A percentile compares a stretch with the other conserved stretches of the same genome.
Evolutionary conservation across 2,888 invertebrate species (phyloP).

Genomic region (Platycnemis pennipes): DNA sequence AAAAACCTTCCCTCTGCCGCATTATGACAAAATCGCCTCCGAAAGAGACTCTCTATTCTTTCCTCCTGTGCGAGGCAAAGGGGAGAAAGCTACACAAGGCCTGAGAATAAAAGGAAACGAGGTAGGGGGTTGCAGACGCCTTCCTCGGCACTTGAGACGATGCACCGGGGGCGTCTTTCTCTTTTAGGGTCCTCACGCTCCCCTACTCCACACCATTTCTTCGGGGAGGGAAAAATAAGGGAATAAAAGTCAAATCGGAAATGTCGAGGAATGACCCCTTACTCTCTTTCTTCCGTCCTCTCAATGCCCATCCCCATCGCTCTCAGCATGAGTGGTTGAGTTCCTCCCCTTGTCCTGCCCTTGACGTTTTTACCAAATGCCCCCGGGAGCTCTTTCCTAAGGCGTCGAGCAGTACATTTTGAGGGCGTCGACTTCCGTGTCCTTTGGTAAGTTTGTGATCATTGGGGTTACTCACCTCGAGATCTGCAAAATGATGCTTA

Average conservation of each 20-base stretch:
- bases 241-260: neutral
- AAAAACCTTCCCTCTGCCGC: conserved; percentile 48
- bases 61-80: neutral
- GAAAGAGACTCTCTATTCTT: conserved; percentile 5
- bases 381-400: too few relatives aligned
- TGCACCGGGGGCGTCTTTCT: neutral
- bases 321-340: too few relatives aligned
- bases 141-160: conserved; percentile 1
- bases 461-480: too few relatives aligned
- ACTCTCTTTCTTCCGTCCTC: neutral
- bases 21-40: conserved; percentile 61
- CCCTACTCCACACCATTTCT: neutral
- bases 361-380: too few relatives aligned
- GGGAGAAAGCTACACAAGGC: neutral
- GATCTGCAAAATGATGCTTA: too few relatives aligned
- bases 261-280: neutral
- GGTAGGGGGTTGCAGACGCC: neutral
- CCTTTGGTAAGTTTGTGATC: too few relatives aligned
- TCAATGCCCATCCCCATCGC: neutral
- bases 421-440: too few relatives aligned
- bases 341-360: too few relatives aligned
- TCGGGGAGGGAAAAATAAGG: neutral
- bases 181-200: neutral
- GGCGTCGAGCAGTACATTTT: too few relatives aligned
- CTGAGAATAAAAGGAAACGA: conserved; percentile 17